Conservation (phyloP, 1,140 invertebrate genomes). For the Diachasmimorpha longicaudata region DNA sequence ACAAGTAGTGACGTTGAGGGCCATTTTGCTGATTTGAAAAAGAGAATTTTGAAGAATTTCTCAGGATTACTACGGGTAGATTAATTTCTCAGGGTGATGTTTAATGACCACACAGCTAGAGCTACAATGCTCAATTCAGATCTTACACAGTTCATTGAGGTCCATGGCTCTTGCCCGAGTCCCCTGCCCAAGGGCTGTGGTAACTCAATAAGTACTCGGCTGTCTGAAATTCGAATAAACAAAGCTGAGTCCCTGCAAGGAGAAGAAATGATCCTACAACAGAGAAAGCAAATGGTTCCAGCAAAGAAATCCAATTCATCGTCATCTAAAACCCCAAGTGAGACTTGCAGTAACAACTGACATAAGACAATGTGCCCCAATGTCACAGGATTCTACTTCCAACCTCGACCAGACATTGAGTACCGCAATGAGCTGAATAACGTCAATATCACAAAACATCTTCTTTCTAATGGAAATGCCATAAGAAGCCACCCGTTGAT, state of each 20-base stretch:
- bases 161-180: background rate
- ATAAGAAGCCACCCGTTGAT: background rate
- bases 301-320: no score
- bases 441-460: background rate
- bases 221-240: no score
- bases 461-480: conserved; percentile 1
- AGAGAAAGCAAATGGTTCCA: no score
- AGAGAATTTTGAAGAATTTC: background rate
- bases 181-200: background rate
- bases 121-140: background rate
- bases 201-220: background rate
- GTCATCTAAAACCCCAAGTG: no score
- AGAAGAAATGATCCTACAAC: no score
- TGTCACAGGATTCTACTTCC: conserved; percentile 14
- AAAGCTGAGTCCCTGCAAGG: background rate
- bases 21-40: background rate
- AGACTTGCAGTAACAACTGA: background rate
- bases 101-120: background rate
- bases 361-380: background rate
- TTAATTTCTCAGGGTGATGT: conserved; percentile 6
- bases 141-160: background rate
- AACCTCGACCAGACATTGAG: conserved; percentile 13
- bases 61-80: background rate
- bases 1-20: background rate
- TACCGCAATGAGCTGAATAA: background rate